Evolutionary conservation across 2,113 vertebrate species (phyloP).

Genomic region (Spermophilus dauricus): DNA sequence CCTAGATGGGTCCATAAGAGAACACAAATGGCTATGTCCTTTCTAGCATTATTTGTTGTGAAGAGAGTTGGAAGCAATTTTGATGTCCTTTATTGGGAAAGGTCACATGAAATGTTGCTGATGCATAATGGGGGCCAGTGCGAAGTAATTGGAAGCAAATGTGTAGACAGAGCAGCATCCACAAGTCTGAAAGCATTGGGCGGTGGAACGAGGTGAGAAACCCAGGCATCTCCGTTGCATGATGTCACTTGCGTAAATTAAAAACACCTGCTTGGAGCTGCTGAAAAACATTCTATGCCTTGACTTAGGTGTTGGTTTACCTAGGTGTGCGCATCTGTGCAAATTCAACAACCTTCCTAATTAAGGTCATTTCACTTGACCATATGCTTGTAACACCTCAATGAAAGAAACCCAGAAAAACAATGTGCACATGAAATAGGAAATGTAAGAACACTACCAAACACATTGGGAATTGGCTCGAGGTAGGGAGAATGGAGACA

Average conservation of each 20-base stretch:
- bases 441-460: not conserved
- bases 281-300: not conserved
- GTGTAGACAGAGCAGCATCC: not conserved
- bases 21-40: not conserved
- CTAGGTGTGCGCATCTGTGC: not conserved
- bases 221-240: not conserved
- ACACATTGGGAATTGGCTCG: not conserved
- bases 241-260: not conserved
- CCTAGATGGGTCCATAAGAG: not conserved
- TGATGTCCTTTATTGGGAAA: not conserved
- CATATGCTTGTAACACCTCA: not conserved
- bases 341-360: not conserved
- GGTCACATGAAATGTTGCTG: slow-evolving; percentile 23
- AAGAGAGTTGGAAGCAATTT: not conserved
- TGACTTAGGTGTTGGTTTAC: not conserved
- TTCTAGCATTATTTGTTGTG: slow-evolving; percentile 4
- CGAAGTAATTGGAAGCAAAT: slow-evolving; percentile 31
- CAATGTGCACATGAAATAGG: not conserved
- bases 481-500: not conserved
- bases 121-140: not conserved
- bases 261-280: not conserved
- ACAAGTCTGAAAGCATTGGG: slow-evolving; percentile 8
- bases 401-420: not conserved
- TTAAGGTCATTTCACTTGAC: slow-evolving; percentile 17
- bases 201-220: slow-evolving; percentile 30